These are phyloP conservation scores for Mustela erminea DNA, from an alignment of 2,797 vertebrate genomes.

Conservation along the genomic window DNA sequence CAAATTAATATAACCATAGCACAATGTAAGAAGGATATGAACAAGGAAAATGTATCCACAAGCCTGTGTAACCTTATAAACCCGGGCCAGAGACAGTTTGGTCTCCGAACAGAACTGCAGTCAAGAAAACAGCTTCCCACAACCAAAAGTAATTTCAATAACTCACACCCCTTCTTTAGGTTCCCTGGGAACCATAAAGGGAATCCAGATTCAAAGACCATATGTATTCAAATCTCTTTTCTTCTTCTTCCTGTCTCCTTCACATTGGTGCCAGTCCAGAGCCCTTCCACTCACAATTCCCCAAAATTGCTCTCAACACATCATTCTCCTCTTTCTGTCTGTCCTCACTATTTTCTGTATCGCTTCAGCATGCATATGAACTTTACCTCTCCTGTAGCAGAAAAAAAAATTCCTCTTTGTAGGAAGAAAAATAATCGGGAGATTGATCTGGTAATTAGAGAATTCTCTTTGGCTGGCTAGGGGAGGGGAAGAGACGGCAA, in stretches of 20 bases:
- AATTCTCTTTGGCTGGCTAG: constrained; percentile 15
- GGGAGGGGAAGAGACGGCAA: neutral
- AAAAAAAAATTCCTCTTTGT: neutral
- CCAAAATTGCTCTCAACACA: neutral
- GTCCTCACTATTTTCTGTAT: neutral
- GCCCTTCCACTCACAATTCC: neutral
- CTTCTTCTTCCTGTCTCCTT: neutral
- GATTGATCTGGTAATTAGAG: neutral
- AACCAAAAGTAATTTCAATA: constrained; percentile 36
- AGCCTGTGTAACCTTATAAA: neutral
- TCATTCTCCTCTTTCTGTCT: neutral
- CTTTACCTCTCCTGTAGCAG: neutral
- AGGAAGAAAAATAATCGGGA: constrained; percentile 1
- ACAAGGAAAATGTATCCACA: constrained; percentile 25
- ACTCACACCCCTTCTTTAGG: neutral
- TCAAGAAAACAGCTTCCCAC: constrained; percentile 41
- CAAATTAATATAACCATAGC: constrained; percentile 31
- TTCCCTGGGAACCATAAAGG: constrained; percentile 45
- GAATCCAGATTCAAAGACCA: constrained; percentile 50
- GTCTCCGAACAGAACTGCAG: neutral
- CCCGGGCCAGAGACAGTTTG: neutral
- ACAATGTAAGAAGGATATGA: neutral
- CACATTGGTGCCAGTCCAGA: neutral
- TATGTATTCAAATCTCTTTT: constrained; percentile 15
- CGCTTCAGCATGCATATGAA: neutral